Base-by-base conservation (phyloP, 2,888 invertebrate genomes). In the Molorchus minor region DNA sequence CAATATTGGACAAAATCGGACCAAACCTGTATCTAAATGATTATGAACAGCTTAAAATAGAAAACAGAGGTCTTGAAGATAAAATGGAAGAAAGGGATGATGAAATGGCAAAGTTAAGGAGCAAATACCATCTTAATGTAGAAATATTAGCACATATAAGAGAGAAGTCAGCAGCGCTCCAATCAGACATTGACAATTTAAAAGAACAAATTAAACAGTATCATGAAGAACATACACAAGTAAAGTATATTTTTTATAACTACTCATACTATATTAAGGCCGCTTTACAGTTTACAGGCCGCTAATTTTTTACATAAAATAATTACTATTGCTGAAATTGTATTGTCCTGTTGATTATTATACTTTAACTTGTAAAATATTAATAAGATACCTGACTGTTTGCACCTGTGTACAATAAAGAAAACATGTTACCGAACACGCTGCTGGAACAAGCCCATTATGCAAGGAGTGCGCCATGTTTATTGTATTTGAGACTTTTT, bases 81-180 rank as follows among this genome's bases (percentile, higher is more conserved):
- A 85, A 85, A 75, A 82, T 85, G 54, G 85, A 85, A 70, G 85
- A 85, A 68, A 75, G 83, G 64, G 84, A 84, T 64, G 84, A 83
- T 72, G 84, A 85, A 70, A 67, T 85, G 46, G 71, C 79, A 35
- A 80, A 79, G 62, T 71, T 85, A 49, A 75, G 83, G 46, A 76
- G 76, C 60, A 83, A 82, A 75, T 83, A 83, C 59, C 80, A 81
- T 12, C 79, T 77, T 54, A 82, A 82, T 0, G 82, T 84, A 13
- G 83, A 84, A 73, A 81, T 76, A 15, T 67, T 84, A 47, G 84
- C 84, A 1, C 85, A 85, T 67, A 72, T 84, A 25, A 80, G 83
- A 64, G 85, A 85, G 74, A 85, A 85, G 73, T 78, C 82, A 12
- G 77, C 82, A 65, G 83, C 77, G 1, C 65, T 76, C 2, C 67